phyloP scores from a whole-genome alignment of 2,797 vertebrate genomes.

The Philypnodon macrostomus region DNA sequence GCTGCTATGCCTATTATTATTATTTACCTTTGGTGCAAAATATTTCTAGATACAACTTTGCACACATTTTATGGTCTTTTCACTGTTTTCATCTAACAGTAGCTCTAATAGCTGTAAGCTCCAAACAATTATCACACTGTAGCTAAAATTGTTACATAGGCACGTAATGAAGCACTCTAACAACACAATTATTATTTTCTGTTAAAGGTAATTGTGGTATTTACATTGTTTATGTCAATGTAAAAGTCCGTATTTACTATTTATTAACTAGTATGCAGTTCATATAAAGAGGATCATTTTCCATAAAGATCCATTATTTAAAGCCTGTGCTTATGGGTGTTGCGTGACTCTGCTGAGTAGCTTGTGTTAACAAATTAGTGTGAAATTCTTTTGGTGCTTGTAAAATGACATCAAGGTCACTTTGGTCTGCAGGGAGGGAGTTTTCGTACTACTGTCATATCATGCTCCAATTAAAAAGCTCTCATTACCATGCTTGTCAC shows the following conservation, averaged over 20 bases:
- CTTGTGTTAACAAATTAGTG: conserved; percentile 33
- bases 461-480: conserved; percentile 25
- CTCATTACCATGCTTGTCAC: conserved; percentile 15
- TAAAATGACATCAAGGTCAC: conserved; percentile 37
- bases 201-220: background rate
- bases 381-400: conserved; percentile 49
- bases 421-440: conserved; percentile 27
- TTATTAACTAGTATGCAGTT: background rate
- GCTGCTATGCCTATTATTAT: no score
- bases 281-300: conserved; percentile 8
- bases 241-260: background rate
- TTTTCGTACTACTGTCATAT: conserved; percentile 11
- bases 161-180: no score
- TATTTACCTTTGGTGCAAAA: no score
- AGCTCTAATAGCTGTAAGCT: no score
- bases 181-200: background rate
- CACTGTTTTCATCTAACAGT: no score
- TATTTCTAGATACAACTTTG: no score
- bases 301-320: conserved; percentile 15
- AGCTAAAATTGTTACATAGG: no score
- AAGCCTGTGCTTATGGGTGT: conserved; percentile 16
- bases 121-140: no score
- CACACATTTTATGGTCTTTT: no score
- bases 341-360: conserved; percentile 18
- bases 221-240: conserved; percentile 8